Base-by-base conservation (phyloP, 2,113 vertebrate genomes). In the Dendropsophus ebraccatus region DNA sequence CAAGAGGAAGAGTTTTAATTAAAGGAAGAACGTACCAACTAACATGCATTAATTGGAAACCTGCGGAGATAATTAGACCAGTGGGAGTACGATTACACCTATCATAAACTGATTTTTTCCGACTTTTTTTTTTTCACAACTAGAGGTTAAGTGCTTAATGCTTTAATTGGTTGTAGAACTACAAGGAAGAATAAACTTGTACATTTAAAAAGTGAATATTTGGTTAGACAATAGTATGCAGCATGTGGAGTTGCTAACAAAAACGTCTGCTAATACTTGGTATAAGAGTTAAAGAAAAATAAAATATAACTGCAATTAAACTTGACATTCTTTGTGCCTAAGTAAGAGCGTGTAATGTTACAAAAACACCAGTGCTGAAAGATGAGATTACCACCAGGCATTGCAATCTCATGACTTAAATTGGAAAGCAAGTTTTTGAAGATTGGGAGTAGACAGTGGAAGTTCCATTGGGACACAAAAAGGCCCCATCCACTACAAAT, bases 21-120 rank as follows among this genome's bases (percentile, higher is more conserved):
- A 94, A 96, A 95, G 94, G 89, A 91, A 96, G 90, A 95, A 93
- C 94, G 95, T 96, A 98, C 96, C 95, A 97, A 96, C 94, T 96
- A 94, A 81, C 96, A 96, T 95, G 94, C 95, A 97, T 97, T 98
- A 98, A 99, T 98, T 98, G 97, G 95, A 90, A 97, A 91, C 95
- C 96, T 95, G 93, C 95, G 93, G 95, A 97, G 96, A 96, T 99
- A 99, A 99, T 98, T 96, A 96, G 95, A 95, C 96, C 96, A 96
- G 94, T 95, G 96, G 96, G 97, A 97, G 87, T 95, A 95, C 94
- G 94, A 97, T 96, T 96, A 94, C 94, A 96, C 95, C 95, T 94
- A 94, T 94, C 92, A 94, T 95, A 95, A 96, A 95, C 93, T 90
- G 89, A 92, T 85, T 85, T 85, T 93, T 95, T 96, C 94, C 95